A percentile compares a stretch with the other conserved stretches of the same genome.
phyloP scores from a whole-genome alignment of 2,888 invertebrate genomes.

The Parasteatoda lunata region DNA sequence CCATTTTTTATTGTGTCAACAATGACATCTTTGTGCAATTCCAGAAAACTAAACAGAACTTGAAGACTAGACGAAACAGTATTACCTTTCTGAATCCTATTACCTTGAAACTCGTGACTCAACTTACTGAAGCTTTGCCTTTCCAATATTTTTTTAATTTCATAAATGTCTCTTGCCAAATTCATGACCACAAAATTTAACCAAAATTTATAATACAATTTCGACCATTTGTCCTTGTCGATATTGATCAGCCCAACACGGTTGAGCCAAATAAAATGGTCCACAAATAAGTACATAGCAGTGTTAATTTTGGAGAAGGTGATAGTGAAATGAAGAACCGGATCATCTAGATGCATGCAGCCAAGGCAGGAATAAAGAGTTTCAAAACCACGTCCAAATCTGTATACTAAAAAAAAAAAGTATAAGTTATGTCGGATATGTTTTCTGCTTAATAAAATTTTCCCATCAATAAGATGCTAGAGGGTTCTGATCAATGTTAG shows the following conservation, averaged over 20 bases:
- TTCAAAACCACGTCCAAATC: conserved; percentile 89
- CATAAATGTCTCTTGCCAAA: conserved; percentile 87
- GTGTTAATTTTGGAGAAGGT: conserved; percentile 87
- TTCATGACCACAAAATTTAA: conserved; percentile 86
- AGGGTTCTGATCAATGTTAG: too few species aligned
- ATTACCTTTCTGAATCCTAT: conserved; percentile 68
- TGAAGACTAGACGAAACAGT: conserved; percentile 31
- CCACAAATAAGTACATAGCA: conserved; percentile 86
- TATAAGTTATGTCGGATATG: background rate
- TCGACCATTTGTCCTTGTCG: conserved; percentile 85
- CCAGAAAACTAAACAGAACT: conserved; percentile 50
- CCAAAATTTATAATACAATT: conserved; percentile 82
- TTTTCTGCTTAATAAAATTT: background rate
- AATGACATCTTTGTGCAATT: conserved; percentile 80
- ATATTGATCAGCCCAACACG: conserved; percentile 76
- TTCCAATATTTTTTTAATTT: conserved; percentile 77
- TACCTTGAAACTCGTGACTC: conserved; percentile 31
- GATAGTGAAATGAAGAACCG: conserved; percentile 81
- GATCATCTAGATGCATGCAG: conserved; percentile 83
- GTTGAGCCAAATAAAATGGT: conserved; percentile 90
- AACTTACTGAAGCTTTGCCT: conserved; percentile 38
- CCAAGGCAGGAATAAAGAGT: conserved; percentile 84
- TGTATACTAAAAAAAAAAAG: conserved; percentile 80
- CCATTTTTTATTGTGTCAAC: conserved; percentile 89
- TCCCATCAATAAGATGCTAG: too few species aligned